Conservation (phyloP, 2,113 vertebrate species). For the Hyperoodon ampullatus region DNA sequence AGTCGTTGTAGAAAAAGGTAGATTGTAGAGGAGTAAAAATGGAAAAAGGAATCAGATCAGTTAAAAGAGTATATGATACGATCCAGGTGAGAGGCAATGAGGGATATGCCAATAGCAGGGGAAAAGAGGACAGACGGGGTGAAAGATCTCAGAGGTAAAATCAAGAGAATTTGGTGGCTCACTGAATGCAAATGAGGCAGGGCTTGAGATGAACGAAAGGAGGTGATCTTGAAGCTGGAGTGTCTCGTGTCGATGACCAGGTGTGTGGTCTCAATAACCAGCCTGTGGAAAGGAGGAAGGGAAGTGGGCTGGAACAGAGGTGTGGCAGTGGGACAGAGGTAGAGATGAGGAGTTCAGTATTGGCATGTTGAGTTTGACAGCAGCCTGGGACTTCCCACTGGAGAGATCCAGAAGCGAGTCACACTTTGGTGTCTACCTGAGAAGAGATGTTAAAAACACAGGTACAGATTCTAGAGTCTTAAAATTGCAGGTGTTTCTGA, state of each 20-base stretch:
- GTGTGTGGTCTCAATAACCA: background rate
- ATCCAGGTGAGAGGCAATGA: background rate
- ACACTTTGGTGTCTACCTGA: background rate
- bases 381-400: background rate
- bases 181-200: accelerated
- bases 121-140: background rate
- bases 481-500: background rate
- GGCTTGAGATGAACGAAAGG: background rate
- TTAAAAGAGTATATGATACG: background rate
- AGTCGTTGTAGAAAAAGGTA: background rate
- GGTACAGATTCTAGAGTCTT: background rate
- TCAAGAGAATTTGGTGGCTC: background rate
- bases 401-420: background rate
- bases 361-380: background rate
- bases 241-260: background rate
- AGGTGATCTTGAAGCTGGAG: background rate
- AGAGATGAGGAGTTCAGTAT: background rate
- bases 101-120: accelerated
- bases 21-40: background rate
- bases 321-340: background rate
- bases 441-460: background rate
- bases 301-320: background rate
- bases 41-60: background rate
- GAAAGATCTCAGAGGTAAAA: background rate
- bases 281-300: background rate